phyloP scores from a whole-genome alignment of 1,140 invertebrate genomes.

The Diabrotica virgifera region DNA sequence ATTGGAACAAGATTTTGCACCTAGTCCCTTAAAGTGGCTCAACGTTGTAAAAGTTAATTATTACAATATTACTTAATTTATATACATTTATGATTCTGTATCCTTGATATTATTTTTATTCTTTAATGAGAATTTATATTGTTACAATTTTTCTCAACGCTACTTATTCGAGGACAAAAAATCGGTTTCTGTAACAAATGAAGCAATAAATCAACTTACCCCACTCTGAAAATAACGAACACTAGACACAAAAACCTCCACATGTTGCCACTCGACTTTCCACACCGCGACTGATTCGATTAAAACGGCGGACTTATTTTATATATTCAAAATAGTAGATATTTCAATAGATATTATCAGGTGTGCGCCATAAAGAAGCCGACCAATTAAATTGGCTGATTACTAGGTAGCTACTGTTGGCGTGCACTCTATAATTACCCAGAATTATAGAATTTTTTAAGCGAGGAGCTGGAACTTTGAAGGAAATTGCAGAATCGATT shows the following conservation, averaged over 20 bases:
- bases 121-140: too few species aligned
- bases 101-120: too few species aligned
- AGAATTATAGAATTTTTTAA: background rate
- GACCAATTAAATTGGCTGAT: slow-evolving; percentile 1
- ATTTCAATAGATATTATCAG: background rate
- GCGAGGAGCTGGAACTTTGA: background rate
- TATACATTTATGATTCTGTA: too few species aligned
- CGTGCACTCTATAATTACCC: background rate
- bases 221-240: background rate
- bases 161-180: too few species aligned
- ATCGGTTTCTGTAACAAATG: background rate
- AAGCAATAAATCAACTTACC: background rate
- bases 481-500: too few species aligned
- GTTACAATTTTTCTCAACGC: too few species aligned
- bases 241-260: background rate
- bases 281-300: background rate
- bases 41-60: too few species aligned
- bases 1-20: too few species aligned
- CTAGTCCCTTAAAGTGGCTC: too few species aligned
- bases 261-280: background rate
- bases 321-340: background rate
- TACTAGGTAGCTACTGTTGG: background rate
- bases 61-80: too few species aligned
- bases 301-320: background rate
- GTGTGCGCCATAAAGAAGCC: background rate